Evolutionary conservation across 35 echinoderm and acorn worm genomes (phyloP), one percentile per base, ranked within the genome.

Genomic region (Hemicentrotus pulcherrimus): DNA sequence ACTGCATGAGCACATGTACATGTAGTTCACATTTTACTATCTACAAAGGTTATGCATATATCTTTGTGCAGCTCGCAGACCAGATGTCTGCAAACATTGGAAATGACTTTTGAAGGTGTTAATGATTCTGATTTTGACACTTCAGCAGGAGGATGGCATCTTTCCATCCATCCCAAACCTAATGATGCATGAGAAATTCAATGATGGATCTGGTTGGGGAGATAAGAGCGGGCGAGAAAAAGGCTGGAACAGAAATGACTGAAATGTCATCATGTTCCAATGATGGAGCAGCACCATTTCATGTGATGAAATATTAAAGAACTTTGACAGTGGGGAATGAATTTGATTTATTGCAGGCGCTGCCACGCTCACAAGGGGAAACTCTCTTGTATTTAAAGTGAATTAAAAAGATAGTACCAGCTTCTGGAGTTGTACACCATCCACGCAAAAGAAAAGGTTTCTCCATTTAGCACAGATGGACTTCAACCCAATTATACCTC

Each of bases 71-170:
- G 0, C n/a, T n/a, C n/a, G n/a, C 19, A 78, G 65, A 78, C 65
- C 19, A 22, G 65, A 78, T 78, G 65, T 78, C 65, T 78, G 65
- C 22, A 78, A 78, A n/a, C 4, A 8, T 22, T 78, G 19, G 8
- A n/a, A 78, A 78, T 78, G 65, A 78, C 65, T 78, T 78, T 78
- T 28, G 19, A 78, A 78, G 22, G 65, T 78, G 65, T 78, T 78
- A 78, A 78, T 78, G 65, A 78, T 78, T 78, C 65, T 78, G 65
- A 78, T 78, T 78, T 78, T 78, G 65, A 78, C 65, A 78, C 65
- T 78, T 78, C 0, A 16, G 52, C 24, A 24, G 6, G 28, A 78
- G 65, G 65, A 78, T 78, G 65, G 65, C 65, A 78, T 78, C 65
- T 78, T 78, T 78, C 6, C 65, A 78, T n/a, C 65, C 65, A 78